Percentiles rank a stretch among this genome's conserved stretches.
Evolutionary conservation across 2,797 vertebrate species (phyloP).

Genomic region (Lerista edwardsae): DNA sequence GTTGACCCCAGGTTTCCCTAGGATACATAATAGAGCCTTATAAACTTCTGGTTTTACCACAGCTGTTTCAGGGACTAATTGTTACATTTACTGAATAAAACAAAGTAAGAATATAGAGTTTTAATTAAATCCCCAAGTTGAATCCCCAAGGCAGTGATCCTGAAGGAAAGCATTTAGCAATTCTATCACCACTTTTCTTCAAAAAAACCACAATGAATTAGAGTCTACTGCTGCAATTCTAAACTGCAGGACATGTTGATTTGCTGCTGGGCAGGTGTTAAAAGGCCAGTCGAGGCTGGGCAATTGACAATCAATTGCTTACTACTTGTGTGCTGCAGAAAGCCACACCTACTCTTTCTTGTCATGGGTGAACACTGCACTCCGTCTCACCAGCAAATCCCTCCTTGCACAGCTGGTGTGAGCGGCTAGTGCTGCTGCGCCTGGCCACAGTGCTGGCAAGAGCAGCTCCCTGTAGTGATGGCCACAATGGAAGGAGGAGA

Average conservation of each 20-base stretch:
- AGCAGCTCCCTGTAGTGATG: no score
- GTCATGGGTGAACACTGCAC: no score
- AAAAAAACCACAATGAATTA: background rate
- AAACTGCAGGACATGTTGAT: background rate
- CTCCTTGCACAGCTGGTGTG: no score
- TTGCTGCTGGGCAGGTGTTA: background rate
- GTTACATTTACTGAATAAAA: conserved; percentile 3
- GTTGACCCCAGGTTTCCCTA: background rate
- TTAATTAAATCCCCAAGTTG: conserved; percentile 29
- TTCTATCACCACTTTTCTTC: background rate
- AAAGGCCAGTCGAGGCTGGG: no score
- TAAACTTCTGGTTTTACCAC: background rate
- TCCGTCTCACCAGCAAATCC: no score
- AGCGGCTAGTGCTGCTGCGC: no score
- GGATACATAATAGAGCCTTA: accelerated
- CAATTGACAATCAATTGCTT: no score
- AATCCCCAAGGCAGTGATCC: conserved; percentile 14
- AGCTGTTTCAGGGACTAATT: conserved; percentile 18
- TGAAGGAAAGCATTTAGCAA: conserved; percentile 15
- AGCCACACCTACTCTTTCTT: no score
- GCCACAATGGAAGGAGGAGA: no score
- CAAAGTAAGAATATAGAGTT: conserved; percentile 10
- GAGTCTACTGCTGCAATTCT: background rate
- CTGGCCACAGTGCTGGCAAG: no score
- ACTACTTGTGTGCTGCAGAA: no score